Evolutionary conservation across 2,113 vertebrate species (phyloP), one percentile per base, ranked within the genome.

Genomic region (Larimichthys polyactis): DNA sequence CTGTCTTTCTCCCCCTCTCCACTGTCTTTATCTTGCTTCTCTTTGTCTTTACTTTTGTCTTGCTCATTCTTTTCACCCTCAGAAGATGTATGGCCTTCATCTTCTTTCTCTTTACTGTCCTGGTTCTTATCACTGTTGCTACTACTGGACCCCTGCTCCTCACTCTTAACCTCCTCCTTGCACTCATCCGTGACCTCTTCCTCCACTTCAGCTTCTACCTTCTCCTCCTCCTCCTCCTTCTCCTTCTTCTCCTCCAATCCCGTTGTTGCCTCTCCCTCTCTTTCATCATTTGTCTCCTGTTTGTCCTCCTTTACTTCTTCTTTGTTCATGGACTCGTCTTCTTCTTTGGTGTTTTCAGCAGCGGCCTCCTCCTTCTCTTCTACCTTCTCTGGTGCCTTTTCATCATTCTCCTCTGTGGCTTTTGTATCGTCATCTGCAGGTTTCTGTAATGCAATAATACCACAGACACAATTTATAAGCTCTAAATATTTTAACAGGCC

Each of bases 371-470:
- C 44, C 4, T 79, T 60, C 27, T 80, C 27, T 55, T 91, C 79
- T 44, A 1, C 63, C 27, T 80, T 27, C 58, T 90, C 79, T 22
- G 1, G 8, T 16, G 22, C 44, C 19, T 62, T 67, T 67, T 90
- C 82, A 22, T 4, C 32, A 20, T 52, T 75, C 20, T 81, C 82
- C 9, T 77, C 88, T 54, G 70, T 5, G 6, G 58, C 36, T 32
- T 82, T 86, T 19, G 22, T 36, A 27, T 64, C 81, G 29, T 75
- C 62, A 12, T 79, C 69, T 40, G 81, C 68, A 81, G 72, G 44
- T 66, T 88, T 87, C 93, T 94, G 84, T 66, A 88, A 90, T 46
- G 43, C 29, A 84, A 75, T 51, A 59, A 69, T 7, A 52, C 11
- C 69, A 85, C 11, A 72, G 58, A 85, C 60, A 66, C 40, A 66